Evolutionary conservation across 2,888 invertebrate species (phyloP), one percentile per base, ranked within the genome.

Genomic region (Lissocephala sabroskyi): DNA sequence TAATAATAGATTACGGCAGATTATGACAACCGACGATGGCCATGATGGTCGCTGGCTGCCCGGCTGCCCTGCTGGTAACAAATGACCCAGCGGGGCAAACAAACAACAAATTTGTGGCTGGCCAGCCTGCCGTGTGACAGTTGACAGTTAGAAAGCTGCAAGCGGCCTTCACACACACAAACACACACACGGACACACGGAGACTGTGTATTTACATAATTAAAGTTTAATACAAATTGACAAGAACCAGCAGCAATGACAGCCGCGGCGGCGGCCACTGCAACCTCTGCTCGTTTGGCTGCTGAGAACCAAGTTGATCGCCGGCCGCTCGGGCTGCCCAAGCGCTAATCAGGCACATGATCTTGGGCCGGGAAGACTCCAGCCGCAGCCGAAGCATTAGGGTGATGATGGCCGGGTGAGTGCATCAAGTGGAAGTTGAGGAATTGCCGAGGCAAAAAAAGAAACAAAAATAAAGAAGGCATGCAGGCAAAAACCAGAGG

Each of bases 201-300:
- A 33, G 14, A 33, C 14, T 23, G 7, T n/a, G 33, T 67, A 67
- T 67, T 67, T 74, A 68, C 67, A 67, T 67, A 67, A 67, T 67
- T 67, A 53, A 67, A 74, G 70, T 62, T 56, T 52, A 56, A 73
- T 70, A 68, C 70, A 68, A 73, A 64, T 62, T 61, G 59, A 42
- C 36, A 56, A 51, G 30, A 52, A 40, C 29, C n/a, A 26, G 16
- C 39, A 14, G 18, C 16, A 48, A 9, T 30, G 35, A 55, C 33
- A 28, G 29, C 13, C 42, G 33, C 45, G 50, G 45, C 43, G 62
- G 53, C 49, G 48, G 17, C 13, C 3, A 35, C 6, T 5, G 39
- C n/a, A 23, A 13, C 3, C 3, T n/a, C n/a, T n/a, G n/a, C n/a
- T n/a, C 13, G 3, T 32, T 44, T 17, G 32, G 44, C 30, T 47